Percentiles rank a stretch among this genome's conserved stretches.
phyloP scores from a whole-genome alignment of 1,140 invertebrate genomes.

The Batillaria attramentaria region DNA sequence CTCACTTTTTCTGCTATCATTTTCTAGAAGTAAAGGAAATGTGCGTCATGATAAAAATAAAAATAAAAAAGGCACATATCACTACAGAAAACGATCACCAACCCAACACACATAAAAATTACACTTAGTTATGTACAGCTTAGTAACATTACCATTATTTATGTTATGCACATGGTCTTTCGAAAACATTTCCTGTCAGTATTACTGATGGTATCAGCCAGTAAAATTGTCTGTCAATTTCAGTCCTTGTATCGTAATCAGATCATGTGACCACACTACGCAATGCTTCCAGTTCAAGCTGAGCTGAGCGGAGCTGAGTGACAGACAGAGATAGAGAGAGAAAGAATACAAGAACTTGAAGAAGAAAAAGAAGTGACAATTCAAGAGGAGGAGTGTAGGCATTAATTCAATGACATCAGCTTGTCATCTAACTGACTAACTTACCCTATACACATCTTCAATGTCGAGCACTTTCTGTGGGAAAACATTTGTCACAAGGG shows the following conservation, averaged over 20 bases:
- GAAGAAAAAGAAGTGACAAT: not conserved
- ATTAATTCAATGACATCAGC: too few species aligned
- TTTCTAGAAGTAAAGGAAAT: slow-evolving; percentile 36
- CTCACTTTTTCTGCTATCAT: slow-evolving; percentile 31
- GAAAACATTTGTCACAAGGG: slow-evolving; percentile 52
- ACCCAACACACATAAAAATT: not conserved
- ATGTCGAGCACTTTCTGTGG: slow-evolving; percentile 50
- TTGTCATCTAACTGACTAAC: too few species aligned
- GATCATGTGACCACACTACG: too few species aligned
- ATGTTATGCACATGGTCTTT: not conserved
- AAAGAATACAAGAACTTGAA: not conserved
- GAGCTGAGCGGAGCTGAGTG: not conserved
- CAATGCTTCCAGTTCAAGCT: not conserved
- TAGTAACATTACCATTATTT: not conserved
- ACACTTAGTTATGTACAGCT: not conserved
- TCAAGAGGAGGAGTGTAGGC: not conserved
- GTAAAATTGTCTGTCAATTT: too few species aligned
- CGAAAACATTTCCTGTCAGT: not conserved
- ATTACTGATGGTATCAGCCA: too few species aligned
- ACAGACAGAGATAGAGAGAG: not conserved
- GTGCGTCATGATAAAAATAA: not conserved
- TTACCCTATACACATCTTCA: slow-evolving; percentile 48
- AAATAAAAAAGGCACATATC: not conserved
- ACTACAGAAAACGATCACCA: not conserved
- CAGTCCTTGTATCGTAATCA: too few species aligned